A percentile compares a stretch with the other conserved stretches of the same genome.
Evolutionary conservation across 2,797 vertebrate genomes (phyloP).

Genomic region (Sylvia borin): DNA sequence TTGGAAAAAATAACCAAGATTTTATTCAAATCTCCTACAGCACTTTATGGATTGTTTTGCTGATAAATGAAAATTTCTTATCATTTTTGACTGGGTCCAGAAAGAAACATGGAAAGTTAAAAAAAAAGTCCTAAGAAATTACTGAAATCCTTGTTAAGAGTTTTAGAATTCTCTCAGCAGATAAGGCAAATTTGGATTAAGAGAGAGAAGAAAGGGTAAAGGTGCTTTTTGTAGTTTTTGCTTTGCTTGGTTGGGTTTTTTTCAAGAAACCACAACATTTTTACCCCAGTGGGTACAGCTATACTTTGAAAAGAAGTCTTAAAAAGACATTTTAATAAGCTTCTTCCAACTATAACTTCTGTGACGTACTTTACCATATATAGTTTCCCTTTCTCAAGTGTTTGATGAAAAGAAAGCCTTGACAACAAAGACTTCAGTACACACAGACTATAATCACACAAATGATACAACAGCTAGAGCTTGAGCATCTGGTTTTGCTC

Average conservation of each 20-base stretch:
- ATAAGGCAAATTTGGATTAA: neutral
- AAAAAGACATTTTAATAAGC: neutral
- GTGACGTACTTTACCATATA: neutral
- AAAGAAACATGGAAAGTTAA: neutral
- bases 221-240: neutral
- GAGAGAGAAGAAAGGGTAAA: neutral
- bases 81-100: neutral
- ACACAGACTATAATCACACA: neutral
- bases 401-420: neutral
- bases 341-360: conserved; percentile 9
- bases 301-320: neutral
- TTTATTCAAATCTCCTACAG: neutral
- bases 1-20: neutral
- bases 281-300: neutral
- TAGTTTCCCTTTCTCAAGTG: neutral
- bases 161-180: neutral
- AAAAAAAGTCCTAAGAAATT: neutral
- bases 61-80: neutral
- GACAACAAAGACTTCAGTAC: neutral
- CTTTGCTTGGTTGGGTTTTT: neutral
- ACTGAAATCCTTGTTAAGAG: neutral
- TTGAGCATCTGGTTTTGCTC: conserved; percentile 6
- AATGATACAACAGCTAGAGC: neutral
- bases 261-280: neutral
- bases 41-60: neutral